A percentile compares a stretch with the other conserved stretches of the same genome.
These are phyloP conservation scores for Cynaeus angustus DNA, from an alignment of 2,888 invertebrate species.

Conservation along the genomic window DNA sequence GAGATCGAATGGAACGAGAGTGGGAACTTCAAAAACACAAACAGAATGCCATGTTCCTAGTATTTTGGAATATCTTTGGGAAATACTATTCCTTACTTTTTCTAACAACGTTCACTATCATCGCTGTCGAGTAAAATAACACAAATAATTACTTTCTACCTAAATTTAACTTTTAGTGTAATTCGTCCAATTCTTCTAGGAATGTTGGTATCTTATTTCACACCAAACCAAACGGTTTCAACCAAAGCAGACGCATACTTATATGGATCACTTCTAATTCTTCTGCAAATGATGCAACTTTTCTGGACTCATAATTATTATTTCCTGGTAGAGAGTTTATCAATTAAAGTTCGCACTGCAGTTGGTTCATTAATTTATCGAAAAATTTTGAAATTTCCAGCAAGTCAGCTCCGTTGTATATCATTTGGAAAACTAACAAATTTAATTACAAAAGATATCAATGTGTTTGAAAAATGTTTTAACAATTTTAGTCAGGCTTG, in stretches of 20 bases:
- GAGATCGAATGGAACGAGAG: not conserved
- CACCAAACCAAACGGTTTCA: not conserved
- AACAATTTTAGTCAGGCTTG: not conserved
- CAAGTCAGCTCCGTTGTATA: not conserved
- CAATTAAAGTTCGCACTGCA: not conserved
- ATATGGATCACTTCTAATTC: not conserved
- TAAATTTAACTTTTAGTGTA: not conserved
- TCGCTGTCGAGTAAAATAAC: not conserved
- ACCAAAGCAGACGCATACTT: not conserved
- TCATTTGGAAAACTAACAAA: not conserved
- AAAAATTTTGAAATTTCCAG: constrained; percentile 5
- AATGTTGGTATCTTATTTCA: not conserved
- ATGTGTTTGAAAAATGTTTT: not conserved
- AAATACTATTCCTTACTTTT: not conserved
- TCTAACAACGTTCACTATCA: not conserved
- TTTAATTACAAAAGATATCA: constrained; percentile 3
- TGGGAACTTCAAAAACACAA: not conserved
- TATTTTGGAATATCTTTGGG: not conserved
- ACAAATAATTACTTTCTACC: not conserved
- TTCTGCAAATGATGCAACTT: not conserved
- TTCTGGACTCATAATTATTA: not conserved
- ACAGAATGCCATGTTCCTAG: not conserved
- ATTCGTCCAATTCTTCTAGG: not conserved
- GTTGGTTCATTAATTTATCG: not conserved
- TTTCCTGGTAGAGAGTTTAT: not conserved